Evolutionary conservation across 1,140 invertebrate species (phyloP), one percentile per base, ranked within the genome.

Genomic region (Trichonephila clavata): DNA sequence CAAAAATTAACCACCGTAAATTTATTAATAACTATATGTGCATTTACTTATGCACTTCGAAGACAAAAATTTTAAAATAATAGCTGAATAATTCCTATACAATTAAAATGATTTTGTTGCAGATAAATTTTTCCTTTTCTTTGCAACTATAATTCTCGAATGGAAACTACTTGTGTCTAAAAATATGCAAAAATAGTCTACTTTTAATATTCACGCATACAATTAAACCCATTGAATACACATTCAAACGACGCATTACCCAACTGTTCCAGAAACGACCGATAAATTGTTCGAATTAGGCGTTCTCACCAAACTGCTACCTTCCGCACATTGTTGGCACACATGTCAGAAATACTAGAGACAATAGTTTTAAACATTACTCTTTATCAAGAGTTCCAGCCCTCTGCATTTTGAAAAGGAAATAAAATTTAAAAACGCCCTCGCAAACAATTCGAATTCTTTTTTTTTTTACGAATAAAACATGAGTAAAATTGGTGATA

Each of bases 271-370:
- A 77, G 68, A 27, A 32, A 77, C 63, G 10, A 24, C 63, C 13
- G 68, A 18, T 27, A 39, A 77, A 77, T 77, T 16, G 27, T 39
- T 39, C 71, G 27, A 77, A 18, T 24, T 24, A 39, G 27, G 71
- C 18, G 68, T 77, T 39, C 71, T 27, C 27, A 77, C 16, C 27
- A 14, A 77, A 32, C 71, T 32, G 4, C 14, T 71, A 13, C 71
- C 32, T 77, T 77, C 71, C 71, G 71, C 32, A 27, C 14, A 32
- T 77, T 77, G 71, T 77, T 77, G 16, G 71, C 71, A 24, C 63
- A 21, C 63, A n/a, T n/a, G 21, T 65, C 63, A 68, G 24, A 24
- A 68, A n/a, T 10, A 5, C n/a, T 13, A 21, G 65, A 77, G 27
- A 32, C 27, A 32, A 77, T 77, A 18, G 27, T 24, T 21, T 16